Base-by-base conservation (phyloP, 2,888 invertebrate genomes). In the Smittia aterrima region DNA sequence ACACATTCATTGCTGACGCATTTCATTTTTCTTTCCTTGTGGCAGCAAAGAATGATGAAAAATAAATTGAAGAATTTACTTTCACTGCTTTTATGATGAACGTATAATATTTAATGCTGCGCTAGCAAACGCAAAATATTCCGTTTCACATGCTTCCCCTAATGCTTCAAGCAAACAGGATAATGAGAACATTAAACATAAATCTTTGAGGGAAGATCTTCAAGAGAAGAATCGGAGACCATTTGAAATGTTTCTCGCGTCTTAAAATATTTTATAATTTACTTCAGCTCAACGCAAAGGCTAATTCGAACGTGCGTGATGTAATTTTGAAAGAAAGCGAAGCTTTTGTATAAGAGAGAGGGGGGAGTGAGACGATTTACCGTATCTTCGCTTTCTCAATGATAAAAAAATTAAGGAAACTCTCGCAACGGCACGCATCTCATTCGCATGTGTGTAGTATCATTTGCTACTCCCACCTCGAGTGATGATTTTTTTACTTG, bases 171-270 rank as follows among this genome's bases (percentile, higher is more conserved):
- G 58, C 58, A 18, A 58, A 58, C 20, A 58, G 20, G 22, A 22
- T 18, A 70, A 70, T 70, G 70, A 70, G 27, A 70, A 32, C 41
- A 70, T 70, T 70, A 70, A 53, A 53, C 54, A 70, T 70, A 68
- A 68, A 68, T n/a, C 32, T 32, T 64, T 64, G 64, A 27, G 16
- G 6, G 27, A 64, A 38, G 6, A 11, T 7, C 6, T 38, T 38
- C 11, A 7, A 7, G 7, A 6, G 38, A 6, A 38, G 38, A 38
- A 38, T 38, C 38, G 11, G n/a, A n/a, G n/a, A n/a, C n/a, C n/a
- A n/a, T n/a, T n/a, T n/a, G n/a, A n/a, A n/a, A n/a, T n/a, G n/a
- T n/a, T 38, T 9, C 9, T 38, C 6, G 38, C 38, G 38, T 9
- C 32, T 3, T 9, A 32, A 6, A 64, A 64, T 64, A 27, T 64